These are phyloP conservation scores for Eupithecia dodoneata DNA, from an alignment of 2,888 invertebrate species.

Conservation along the genomic window DNA sequence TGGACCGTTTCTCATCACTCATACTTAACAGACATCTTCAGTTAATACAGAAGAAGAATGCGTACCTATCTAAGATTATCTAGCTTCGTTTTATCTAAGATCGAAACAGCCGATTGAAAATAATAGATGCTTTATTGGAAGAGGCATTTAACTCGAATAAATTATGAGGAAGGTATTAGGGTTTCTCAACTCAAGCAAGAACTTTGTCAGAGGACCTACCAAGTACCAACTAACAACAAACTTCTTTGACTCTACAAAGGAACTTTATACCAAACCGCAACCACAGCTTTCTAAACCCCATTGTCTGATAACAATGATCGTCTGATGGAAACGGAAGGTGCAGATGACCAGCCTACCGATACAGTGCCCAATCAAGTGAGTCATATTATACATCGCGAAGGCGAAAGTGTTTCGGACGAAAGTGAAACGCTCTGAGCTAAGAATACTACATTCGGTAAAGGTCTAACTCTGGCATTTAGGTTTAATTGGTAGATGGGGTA, in stretches of 20 bases:
- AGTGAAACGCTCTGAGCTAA: constrained; percentile 55
- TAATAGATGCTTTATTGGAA: background rate
- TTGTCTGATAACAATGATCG: constrained; percentile 40
- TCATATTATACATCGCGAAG: constrained; percentile 65
- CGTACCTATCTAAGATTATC: constrained; percentile 5
- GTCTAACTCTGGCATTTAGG: constrained; percentile 52
- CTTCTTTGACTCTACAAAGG: constrained; percentile 22
- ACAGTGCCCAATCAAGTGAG: constrained; percentile 60
- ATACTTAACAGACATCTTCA: background rate
- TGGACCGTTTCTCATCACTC: background rate
- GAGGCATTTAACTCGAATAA: background rate
- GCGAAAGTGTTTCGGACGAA: constrained; percentile 76
- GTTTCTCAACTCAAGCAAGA: background rate
- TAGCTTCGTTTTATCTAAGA: background rate
- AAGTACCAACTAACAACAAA: constrained; percentile 1
- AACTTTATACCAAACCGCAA: constrained; percentile 27
- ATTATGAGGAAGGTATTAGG: background rate
- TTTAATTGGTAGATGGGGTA: constrained; percentile 29
- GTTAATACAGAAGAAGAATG: background rate
- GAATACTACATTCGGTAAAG: constrained; percentile 52
- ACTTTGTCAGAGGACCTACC: background rate
- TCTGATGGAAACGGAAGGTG: constrained; percentile 42
- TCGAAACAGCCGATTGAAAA: background rate
- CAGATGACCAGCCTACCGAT: constrained; percentile 40
- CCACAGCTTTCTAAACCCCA: constrained; percentile 35